Evolutionary conservation across 1,140 invertebrate genomes (phyloP).

Genomic region (Oncopeltus fasciatus): DNA sequence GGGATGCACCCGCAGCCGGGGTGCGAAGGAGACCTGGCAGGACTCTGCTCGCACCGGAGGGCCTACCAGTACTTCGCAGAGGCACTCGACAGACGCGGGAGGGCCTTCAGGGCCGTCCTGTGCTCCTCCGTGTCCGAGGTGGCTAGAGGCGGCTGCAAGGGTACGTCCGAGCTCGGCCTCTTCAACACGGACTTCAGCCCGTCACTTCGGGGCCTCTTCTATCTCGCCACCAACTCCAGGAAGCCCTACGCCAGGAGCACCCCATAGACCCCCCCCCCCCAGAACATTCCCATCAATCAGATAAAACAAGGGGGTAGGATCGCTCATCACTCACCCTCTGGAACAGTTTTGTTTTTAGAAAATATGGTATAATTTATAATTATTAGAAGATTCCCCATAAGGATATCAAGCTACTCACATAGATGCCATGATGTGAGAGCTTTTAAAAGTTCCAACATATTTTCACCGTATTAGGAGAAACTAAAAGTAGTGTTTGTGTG

Average conservation of each 20-base stretch:
- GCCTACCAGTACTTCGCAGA: conserved; percentile 37
- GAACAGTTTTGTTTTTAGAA: too few species aligned
- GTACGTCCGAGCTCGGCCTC: background rate
- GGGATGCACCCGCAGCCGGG: conserved; percentile 42
- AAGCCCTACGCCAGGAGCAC: conserved; percentile 12
- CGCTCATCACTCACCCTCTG: too few species aligned
- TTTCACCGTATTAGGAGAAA: too few species aligned
- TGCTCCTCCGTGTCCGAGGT: conserved; percentile 41
- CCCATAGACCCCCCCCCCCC: too few species aligned
- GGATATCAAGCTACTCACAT: too few species aligned
- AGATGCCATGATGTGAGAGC: too few species aligned
- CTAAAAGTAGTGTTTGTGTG: too few species aligned
- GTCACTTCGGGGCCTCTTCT: conserved; percentile 6
- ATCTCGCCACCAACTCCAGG: conserved; percentile 8
- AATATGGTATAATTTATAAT: too few species aligned
- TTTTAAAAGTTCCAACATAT: too few species aligned
- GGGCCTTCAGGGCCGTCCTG: conserved; percentile 32
- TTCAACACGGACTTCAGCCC: background rate
- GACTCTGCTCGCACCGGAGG: conserved; percentile 35
- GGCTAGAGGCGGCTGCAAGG: conserved; percentile 12
- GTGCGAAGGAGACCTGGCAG: conserved; percentile 31
- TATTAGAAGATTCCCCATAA: too few species aligned
- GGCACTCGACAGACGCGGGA: conserved; percentile 28
- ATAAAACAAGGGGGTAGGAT: too few species aligned
- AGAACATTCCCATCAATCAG: too few species aligned